Evolutionary conservation across 2,797 vertebrate species (phyloP).

Genomic region (Decapterus maruadsi): DNA sequence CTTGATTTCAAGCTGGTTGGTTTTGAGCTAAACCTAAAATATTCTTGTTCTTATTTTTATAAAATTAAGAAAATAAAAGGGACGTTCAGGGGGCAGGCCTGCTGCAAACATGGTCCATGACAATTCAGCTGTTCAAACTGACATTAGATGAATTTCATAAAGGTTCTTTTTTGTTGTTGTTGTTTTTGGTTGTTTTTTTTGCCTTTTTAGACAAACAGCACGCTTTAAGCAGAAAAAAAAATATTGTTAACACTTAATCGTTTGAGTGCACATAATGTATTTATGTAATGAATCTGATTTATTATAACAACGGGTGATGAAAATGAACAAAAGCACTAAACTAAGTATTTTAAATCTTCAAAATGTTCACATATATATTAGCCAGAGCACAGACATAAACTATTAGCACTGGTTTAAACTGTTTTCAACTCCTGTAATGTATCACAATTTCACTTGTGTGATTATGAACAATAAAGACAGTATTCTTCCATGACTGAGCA

Average conservation of each 20-base stretch:
- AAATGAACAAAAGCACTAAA: slow-evolving; percentile 6
- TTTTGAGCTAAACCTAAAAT: background rate
- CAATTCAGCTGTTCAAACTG: background rate
- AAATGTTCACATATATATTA: slow-evolving; percentile 12
- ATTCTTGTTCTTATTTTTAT: background rate
- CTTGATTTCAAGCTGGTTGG: background rate
- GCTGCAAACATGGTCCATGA: background rate
- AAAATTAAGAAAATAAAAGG: background rate
- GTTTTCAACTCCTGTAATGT: background rate
- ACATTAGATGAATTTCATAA: background rate
- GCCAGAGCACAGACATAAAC: background rate
- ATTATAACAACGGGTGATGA: background rate
- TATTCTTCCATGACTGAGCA: background rate
- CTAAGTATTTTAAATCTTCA: slow-evolving; percentile 1
- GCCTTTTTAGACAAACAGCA: background rate
- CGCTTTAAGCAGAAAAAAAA: background rate
- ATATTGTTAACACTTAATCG: background rate
- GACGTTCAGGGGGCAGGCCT: background rate
- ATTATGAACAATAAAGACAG: slow-evolving; percentile 20
- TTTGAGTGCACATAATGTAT: background rate
- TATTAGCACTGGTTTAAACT: background rate
- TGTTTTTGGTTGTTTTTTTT: no score
- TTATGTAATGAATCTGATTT: background rate
- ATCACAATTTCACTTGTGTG: background rate
- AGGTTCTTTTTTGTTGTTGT: background rate